Evolutionary conservation across 2,113 vertebrate genomes (phyloP).

Genomic region (Gymnarchus niloticus): DNA sequence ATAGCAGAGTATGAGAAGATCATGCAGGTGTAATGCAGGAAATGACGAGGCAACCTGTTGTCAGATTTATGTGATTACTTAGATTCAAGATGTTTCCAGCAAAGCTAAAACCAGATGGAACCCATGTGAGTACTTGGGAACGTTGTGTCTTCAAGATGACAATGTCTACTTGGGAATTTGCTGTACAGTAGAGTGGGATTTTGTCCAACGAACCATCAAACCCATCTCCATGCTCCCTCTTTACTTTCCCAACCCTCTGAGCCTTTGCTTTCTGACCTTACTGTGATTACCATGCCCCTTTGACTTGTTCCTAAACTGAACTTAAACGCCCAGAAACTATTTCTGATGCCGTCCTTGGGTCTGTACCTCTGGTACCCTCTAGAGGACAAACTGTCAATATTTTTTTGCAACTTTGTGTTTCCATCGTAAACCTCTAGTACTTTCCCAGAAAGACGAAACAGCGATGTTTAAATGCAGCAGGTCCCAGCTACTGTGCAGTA

Average conservation of each 20-base stretch:
- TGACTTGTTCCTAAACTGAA: neutral
- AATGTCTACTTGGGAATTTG: neutral
- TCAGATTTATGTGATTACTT: neutral
- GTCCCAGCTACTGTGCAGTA: neutral
- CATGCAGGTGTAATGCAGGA: neutral
- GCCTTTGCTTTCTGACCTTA: neutral
- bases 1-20: neutral
- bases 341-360: neutral
- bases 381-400: neutral
- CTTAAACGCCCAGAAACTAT: neutral
- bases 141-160: neutral
- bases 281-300: neutral
- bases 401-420: neutral
- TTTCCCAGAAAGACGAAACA: neutral
- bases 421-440: neutral
- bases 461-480: neutral
- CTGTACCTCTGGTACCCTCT: neutral
- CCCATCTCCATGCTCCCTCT: neutral
- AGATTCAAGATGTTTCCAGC: neutral
- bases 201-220: neutral
- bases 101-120: neutral
- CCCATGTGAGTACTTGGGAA: neutral
- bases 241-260: neutral
- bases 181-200: neutral
- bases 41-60: neutral